Percentiles rank a stretch among this genome's conserved stretches.
phyloP scores from a whole-genome alignment of 2,888 invertebrate species.

The Drosophila kambysellisi region DNA sequence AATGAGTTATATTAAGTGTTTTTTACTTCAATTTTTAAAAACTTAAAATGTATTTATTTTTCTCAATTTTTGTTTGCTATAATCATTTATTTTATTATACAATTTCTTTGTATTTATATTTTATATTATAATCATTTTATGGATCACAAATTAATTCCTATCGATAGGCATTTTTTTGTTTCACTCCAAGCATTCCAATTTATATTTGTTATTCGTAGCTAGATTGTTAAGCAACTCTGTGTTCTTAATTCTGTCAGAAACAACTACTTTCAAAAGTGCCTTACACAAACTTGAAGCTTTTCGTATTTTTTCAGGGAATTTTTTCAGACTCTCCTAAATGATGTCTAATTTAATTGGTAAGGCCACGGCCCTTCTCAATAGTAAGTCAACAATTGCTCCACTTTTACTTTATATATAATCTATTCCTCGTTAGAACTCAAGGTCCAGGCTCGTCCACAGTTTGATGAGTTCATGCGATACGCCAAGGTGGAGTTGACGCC shows the following conservation, averaged over 20 bases:
- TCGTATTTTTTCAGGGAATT: neutral
- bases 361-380: conserved; percentile 31
- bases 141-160: neutral
- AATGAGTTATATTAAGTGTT: neutral
- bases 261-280: conserved; percentile 16
- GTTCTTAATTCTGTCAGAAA: conserved; percentile 8
- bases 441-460: conserved; percentile 55
- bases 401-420: neutral
- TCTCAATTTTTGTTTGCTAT: neutral
- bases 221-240: conserved; percentile 21
- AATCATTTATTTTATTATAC: neutral
- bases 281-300: conserved; percentile 7
- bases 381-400: conserved; percentile 40
- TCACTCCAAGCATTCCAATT: conserved; percentile 23
- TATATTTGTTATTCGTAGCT: neutral
- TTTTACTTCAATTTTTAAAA: neutral
- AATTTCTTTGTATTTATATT: neutral
- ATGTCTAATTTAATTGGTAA: conserved; percentile 52
- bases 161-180: conserved; percentile 12
- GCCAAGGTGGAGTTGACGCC: conserved; percentile 68
- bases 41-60: neutral
- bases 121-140: neutral
- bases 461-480: conserved; percentile 64
- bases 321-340: neutral
- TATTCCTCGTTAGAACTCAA: conserved; percentile 29